Percentiles rank a stretch among this genome's conserved stretches.
These are phyloP conservation scores for Sinhomidia bicolor DNA, from an alignment of 2,888 invertebrate genomes.

Conservation along the genomic window DNA sequence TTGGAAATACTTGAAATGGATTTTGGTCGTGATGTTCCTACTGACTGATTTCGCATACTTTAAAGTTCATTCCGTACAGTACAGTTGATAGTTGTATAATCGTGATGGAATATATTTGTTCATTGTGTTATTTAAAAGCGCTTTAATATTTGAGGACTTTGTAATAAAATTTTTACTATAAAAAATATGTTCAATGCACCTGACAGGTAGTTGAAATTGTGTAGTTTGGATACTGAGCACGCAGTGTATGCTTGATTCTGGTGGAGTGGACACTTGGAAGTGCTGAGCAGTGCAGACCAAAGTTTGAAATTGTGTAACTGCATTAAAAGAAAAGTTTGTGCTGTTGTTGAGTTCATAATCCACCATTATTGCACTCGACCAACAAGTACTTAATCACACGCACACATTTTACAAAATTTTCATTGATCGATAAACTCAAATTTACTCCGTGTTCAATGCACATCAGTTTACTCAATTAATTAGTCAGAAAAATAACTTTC, in stretches of 20 bases:
- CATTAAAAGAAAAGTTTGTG: no score
- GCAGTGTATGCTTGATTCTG: no score
- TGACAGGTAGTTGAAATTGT: no score
- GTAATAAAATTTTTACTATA: background rate
- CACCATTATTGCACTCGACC: no score
- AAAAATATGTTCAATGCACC: no score
- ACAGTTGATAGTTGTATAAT: background rate
- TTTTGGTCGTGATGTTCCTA: slow-evolving; percentile 31
- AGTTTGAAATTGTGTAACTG: background rate
- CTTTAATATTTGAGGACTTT: background rate
- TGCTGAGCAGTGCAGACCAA: background rate
- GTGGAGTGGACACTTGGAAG: background rate
- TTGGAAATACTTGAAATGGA: slow-evolving; percentile 47
- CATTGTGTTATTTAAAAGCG: no score
- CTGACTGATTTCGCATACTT: slow-evolving; percentile 63
- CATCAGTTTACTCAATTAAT: no score
- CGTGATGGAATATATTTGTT: background rate
- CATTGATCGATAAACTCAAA: background rate
- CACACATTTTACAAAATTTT: background rate
- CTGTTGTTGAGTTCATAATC: no score
- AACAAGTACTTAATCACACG: background rate
- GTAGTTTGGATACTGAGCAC: no score
- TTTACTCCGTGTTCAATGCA: no score
- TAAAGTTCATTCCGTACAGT: slow-evolving; percentile 39
- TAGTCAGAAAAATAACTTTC: no score